A percentile compares a stretch with the other conserved stretches of the same genome.
These are phyloP conservation scores for Chelonoidis abingdonii DNA, from an alignment of 2,113 vertebrate genomes.

Conservation along the genomic window DNA sequence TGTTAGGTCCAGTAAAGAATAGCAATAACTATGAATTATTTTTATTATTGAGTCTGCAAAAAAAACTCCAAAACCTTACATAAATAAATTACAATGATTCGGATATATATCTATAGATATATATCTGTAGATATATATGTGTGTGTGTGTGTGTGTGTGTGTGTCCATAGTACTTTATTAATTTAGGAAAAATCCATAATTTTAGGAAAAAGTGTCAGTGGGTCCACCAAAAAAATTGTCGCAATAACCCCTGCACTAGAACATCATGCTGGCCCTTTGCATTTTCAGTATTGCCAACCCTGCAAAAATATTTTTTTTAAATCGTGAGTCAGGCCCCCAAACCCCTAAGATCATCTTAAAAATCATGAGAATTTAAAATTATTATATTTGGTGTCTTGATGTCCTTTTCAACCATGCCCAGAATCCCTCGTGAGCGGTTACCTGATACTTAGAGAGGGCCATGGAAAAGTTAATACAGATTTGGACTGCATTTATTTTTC, in stretches of 20 bases:
- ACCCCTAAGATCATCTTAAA: neutral
- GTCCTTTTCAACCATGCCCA: rapidly evolving
- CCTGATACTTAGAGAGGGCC: neutral
- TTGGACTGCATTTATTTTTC: neutral
- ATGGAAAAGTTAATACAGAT: neutral
- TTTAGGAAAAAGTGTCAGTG: too few species aligned
- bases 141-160: too few species aligned
- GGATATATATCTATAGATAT: too few species aligned
- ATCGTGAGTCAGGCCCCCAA: neutral
- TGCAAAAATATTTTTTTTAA: neutral
- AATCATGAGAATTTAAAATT: neutral
- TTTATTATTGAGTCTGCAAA: too few species aligned
- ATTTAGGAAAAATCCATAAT: too few species aligned
- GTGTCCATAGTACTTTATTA: too few species aligned
- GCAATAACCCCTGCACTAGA: neutral
- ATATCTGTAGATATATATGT: too few species aligned
- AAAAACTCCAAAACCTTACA: too few species aligned
- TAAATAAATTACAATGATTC: too few species aligned
- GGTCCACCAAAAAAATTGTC: too few species aligned
- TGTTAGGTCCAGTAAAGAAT: too few species aligned
- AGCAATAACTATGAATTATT: too few species aligned
- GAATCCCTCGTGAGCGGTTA: neutral
- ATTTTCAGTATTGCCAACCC: neutral
- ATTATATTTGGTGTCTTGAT: neutral
- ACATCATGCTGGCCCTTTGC: neutral